A percentile compares a stretch with the other conserved stretches of the same genome.
Conservation (phyloP, 2,888 invertebrate genomes). For the Chloroclysta siterata region DNA sequence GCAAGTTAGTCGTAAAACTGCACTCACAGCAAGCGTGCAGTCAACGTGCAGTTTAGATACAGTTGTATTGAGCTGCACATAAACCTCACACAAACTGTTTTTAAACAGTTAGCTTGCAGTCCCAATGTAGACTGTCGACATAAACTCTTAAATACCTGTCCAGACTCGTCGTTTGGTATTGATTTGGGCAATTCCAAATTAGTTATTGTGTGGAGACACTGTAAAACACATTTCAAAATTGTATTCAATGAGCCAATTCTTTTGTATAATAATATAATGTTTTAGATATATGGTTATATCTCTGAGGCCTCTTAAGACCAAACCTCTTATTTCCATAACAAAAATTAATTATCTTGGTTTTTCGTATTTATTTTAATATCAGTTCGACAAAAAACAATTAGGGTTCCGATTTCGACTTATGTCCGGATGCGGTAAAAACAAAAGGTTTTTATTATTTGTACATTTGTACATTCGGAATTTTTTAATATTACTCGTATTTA, state of each 20-base stretch:
- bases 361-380: too few species aligned
- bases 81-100: background rate
- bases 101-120: background rate
- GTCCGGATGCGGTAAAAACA: too few species aligned
- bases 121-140: background rate
- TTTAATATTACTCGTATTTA: too few species aligned
- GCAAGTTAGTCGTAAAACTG: background rate
- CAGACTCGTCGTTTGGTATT: background rate
- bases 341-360: background rate
- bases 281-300: background rate
- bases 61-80: background rate
- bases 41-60: background rate
- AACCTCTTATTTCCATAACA: background rate
- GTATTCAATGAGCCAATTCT: constrained; percentile 1
- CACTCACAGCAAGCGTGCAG: background rate
- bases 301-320: constrained; percentile 16
- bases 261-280: background rate
- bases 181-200: background rate
- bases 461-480: too few species aligned
- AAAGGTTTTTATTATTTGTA: too few species aligned
- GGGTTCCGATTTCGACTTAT: background rate
- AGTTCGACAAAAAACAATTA: background rate
- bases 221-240: constrained; percentile 15
- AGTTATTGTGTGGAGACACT: constrained; percentile 10
- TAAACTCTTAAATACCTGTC: constrained; percentile 2